Evolutionary conservation across 2,888 invertebrate species (phyloP).

Genomic region (Folsomia candida): DNA sequence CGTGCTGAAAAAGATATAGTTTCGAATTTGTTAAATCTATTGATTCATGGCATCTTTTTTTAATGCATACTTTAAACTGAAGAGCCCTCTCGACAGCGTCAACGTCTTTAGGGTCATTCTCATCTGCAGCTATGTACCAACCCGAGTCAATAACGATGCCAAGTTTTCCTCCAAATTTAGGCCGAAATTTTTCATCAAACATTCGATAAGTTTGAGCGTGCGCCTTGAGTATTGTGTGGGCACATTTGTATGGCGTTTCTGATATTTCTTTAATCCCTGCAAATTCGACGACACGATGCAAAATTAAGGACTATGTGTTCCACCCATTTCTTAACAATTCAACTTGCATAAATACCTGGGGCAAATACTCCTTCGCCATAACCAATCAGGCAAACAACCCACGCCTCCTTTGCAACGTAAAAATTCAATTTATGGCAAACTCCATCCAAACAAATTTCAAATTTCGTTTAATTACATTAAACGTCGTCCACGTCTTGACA

Average conservation of each 20-base stretch:
- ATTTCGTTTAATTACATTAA: constrained; percentile 36
- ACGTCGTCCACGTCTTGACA: constrained; percentile 48
- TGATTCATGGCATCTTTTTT: neutral
- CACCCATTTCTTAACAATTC: neutral
- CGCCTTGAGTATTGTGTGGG: constrained; percentile 51
- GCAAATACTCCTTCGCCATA: constrained; percentile 51
- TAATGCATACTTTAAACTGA: constrained; percentile 42
- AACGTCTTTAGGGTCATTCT: constrained; percentile 29
- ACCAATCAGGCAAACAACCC: constrained; percentile 38
- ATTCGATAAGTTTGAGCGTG: constrained; percentile 53
- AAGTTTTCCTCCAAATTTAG: constrained; percentile 28
- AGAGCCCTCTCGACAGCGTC: constrained; percentile 48
- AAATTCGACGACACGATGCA: neutral
- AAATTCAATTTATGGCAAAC: constrained; percentile 11
- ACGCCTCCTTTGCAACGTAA: no score
- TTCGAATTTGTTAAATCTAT: neutral
- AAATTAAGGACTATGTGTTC: neutral
- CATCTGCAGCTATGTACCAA: constrained; percentile 32
- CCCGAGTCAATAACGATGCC: constrained; percentile 36
- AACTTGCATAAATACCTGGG: constrained; percentile 50
- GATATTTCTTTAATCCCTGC: constrained; percentile 8
- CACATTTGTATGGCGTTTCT: constrained; percentile 38
- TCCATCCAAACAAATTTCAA: neutral
- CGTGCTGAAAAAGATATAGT: constrained; percentile 45
- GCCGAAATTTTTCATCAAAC: constrained; percentile 49